Conservation (phyloP, 2,888 invertebrate genomes). For the Micoletzkya japonica region DNA sequence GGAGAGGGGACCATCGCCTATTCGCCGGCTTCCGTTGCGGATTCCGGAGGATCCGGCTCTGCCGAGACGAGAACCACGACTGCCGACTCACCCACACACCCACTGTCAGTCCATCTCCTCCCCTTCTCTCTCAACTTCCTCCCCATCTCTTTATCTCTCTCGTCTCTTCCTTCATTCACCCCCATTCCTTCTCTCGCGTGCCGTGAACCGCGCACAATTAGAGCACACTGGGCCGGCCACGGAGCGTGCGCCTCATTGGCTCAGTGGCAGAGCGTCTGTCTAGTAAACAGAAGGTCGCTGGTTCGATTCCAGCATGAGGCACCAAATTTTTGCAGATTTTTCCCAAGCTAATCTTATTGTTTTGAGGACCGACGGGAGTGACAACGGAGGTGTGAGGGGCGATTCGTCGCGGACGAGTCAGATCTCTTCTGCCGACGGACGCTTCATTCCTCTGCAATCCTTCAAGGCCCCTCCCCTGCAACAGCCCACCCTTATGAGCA, state of each 20-base stretch:
- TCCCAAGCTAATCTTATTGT: background rate
- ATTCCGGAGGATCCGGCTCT: slow-evolving; percentile 15
- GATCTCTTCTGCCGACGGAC: slow-evolving; percentile 46
- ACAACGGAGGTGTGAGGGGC: slow-evolving; percentile 35
- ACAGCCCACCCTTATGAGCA: slow-evolving; percentile 40
- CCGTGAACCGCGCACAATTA: background rate
- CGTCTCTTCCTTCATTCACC: too few species aligned
- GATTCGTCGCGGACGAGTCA: slow-evolving; percentile 48
- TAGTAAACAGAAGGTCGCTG: slow-evolving; percentile 60
- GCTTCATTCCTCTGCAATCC: slow-evolving; percentile 38
- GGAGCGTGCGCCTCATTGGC: slow-evolving; percentile 41
- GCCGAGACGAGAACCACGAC: slow-evolving; percentile 28
- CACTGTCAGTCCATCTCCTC: slow-evolving; percentile 33
- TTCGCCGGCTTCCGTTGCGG: slow-evolving; percentile 24
- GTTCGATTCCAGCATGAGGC: slow-evolving; percentile 58
- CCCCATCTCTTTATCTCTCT: background rate
- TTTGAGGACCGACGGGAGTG: slow-evolving; percentile 49
- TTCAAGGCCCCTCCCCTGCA: slow-evolving; percentile 40
- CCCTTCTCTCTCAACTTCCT: background rate
- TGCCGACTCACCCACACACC: slow-evolving; percentile 42
- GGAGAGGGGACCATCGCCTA: slow-evolving; percentile 8
- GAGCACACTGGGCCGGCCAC: background rate
- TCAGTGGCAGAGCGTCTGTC: slow-evolving; percentile 60
- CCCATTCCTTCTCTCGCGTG: background rate
- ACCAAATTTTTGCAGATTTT: slow-evolving; percentile 27